Evolutionary conservation across 2,113 vertebrate species (phyloP).

Genomic region (Notiomystis cincta): DNA sequence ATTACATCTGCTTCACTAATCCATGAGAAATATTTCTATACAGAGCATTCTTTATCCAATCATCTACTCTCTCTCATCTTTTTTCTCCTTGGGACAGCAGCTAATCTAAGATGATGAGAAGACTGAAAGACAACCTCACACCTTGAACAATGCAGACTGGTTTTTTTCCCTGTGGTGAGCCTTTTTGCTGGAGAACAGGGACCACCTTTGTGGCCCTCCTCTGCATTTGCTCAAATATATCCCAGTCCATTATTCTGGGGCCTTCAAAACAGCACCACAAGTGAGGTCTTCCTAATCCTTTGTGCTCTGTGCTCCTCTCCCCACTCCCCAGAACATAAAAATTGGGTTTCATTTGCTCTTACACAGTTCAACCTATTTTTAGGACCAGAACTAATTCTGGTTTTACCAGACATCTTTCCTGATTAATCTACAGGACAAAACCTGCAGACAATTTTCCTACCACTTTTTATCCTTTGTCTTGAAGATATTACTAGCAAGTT

Average conservation of each 20-base stretch:
- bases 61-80: neutral
- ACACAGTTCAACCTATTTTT: neutral
- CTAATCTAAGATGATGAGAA: neutral
- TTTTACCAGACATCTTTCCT: neutral
- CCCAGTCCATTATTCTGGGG: neutral
- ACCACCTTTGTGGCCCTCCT: neutral
- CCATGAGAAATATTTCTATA: neutral
- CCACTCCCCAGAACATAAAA: neutral
- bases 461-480: neutral
- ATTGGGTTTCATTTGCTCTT: neutral
- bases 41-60: neutral
- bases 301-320: neutral
- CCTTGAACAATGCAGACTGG: neutral
- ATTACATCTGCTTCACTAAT: neutral
- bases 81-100: neutral
- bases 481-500: neutral
- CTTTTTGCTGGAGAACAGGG: neutral
- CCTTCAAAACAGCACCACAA: neutral
- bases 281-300: neutral
- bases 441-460: neutral
- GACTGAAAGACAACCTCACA: neutral
- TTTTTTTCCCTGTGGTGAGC: neutral
- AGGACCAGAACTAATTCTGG: neutral
- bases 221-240: neutral
- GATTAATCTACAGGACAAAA: neutral